These are phyloP conservation scores for Melanophora roralis DNA, from an alignment of 2,888 invertebrate species.

Conservation along the genomic window DNA sequence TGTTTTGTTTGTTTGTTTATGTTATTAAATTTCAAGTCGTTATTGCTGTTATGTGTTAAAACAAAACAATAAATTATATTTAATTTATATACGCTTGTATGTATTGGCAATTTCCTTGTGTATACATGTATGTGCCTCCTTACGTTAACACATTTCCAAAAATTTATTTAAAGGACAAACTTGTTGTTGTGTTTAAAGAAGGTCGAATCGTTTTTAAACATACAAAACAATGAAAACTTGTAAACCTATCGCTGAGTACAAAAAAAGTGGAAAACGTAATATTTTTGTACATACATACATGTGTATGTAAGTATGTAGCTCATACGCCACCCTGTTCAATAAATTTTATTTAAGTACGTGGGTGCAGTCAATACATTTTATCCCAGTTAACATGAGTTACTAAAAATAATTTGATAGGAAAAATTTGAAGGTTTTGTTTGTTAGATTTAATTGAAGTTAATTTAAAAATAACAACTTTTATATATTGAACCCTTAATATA, in stretches of 20 bases:
- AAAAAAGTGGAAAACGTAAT: neutral
- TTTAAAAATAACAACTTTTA: too few relatives aligned
- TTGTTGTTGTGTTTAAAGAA: conserved; percentile 28
- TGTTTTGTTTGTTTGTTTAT: neutral
- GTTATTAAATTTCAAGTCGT: neutral
- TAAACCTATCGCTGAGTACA: neutral
- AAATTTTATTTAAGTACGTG: conserved; percentile 30
- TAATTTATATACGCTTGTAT: conserved; percentile 1
- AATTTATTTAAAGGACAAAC: conserved; percentile 21
- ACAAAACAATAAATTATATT: neutral
- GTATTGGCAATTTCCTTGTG: neutral
- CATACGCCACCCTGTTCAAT: conserved; percentile 49
- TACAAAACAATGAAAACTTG: conserved; percentile 25
- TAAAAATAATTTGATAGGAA: too few relatives aligned
- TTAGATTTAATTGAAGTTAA: too few relatives aligned
- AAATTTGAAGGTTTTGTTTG: too few relatives aligned
- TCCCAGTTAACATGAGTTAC: too few relatives aligned
- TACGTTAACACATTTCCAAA: neutral
- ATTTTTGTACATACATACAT: neutral
- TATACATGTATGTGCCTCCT: neutral
- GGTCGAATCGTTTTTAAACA: conserved; percentile 30
- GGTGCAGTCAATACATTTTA: conserved; percentile 39
- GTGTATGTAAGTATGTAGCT: conserved; percentile 2
- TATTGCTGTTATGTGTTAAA: neutral
- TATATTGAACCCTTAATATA: too few relatives aligned